Conservation (phyloP, 2,888 invertebrate species). For the Operophtera brumata region DNA sequence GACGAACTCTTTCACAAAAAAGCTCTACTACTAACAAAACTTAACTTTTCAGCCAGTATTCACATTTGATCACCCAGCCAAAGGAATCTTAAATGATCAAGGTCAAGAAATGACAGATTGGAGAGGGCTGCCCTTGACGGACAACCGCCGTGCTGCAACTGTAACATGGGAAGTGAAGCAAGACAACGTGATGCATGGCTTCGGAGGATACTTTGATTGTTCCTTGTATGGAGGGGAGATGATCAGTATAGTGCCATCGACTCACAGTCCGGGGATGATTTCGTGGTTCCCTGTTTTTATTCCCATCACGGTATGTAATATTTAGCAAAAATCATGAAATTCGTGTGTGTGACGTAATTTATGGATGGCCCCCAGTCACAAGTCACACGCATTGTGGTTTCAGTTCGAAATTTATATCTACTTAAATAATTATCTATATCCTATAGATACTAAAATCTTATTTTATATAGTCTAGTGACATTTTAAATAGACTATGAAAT, state of each 20-base stretch:
- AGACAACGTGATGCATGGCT: slow-evolving; percentile 93
- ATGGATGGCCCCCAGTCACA: no score
- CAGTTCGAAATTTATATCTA: no score
- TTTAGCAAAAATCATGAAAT: no score
- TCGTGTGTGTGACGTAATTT: no score
- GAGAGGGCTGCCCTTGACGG: slow-evolving; percentile 83
- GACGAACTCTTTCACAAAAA: no score
- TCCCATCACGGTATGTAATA: slow-evolving; percentile 85
- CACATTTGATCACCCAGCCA: slow-evolving; percentile 95
- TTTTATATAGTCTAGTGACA: no score
- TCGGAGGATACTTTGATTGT: slow-evolving; percentile 97
- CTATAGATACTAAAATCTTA: no score
- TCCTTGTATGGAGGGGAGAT: slow-evolving; percentile 90
- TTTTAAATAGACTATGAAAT: no score
- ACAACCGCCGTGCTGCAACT: slow-evolving; percentile 87
- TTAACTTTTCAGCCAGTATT: slow-evolving; percentile 86
- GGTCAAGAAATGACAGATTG: slow-evolving; percentile 84
- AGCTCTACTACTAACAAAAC: no score
- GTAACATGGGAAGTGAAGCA: slow-evolving; percentile 85
- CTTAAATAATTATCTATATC: no score
- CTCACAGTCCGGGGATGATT: slow-evolving; percentile 95
- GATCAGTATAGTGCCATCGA: slow-evolving; percentile 94
- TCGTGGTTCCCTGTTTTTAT: slow-evolving; percentile 99
- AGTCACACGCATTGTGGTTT: no score
- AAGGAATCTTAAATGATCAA: slow-evolving; percentile 84